Conservation (phyloP, 2,888 invertebrate genomes). For the Ditula angustiorana region DNA sequence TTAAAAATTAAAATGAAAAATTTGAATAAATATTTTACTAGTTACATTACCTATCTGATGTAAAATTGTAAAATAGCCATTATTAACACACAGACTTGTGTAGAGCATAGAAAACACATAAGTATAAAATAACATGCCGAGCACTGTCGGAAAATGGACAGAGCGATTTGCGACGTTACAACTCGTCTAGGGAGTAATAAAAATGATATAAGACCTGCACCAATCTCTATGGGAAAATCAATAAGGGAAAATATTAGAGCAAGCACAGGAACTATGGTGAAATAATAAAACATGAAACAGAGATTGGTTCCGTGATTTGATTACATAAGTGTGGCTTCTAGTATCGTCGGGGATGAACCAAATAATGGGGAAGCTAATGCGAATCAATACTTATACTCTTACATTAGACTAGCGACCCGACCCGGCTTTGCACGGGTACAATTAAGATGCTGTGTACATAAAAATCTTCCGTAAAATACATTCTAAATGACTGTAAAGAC, state of each 20-base stretch:
- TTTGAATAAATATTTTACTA: too few species aligned
- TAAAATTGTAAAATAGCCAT: not conserved
- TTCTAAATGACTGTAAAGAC: too few species aligned
- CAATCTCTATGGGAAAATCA: slow-evolving; percentile 64
- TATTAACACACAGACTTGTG: slow-evolving; percentile 4
- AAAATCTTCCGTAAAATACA: too few species aligned
- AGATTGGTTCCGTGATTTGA: slow-evolving; percentile 3
- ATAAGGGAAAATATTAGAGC: slow-evolving; percentile 70
- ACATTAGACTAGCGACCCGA: too few species aligned
- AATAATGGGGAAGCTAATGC: not conserved
- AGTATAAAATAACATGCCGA: slow-evolving; percentile 15
- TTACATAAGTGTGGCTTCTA: not conserved
- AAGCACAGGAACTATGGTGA: slow-evolving; percentile 25
- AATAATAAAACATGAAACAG: not conserved
- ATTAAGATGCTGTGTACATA: too few species aligned
- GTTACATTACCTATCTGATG: too few species aligned
- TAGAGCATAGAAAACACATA: slow-evolving; percentile 18
- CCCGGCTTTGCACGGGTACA: too few species aligned
- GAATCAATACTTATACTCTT: not conserved
- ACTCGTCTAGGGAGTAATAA: slow-evolving; percentile 68
- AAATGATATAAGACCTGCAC: slow-evolving; percentile 71
- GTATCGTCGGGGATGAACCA: not conserved
- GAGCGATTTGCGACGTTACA: slow-evolving; percentile 60
- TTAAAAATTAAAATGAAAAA: too few species aligned
- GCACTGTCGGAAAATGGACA: slow-evolving; percentile 57